phyloP scores from a whole-genome alignment of 2,888 invertebrate genomes.

The Rotaria magnacalcarata region DNA sequence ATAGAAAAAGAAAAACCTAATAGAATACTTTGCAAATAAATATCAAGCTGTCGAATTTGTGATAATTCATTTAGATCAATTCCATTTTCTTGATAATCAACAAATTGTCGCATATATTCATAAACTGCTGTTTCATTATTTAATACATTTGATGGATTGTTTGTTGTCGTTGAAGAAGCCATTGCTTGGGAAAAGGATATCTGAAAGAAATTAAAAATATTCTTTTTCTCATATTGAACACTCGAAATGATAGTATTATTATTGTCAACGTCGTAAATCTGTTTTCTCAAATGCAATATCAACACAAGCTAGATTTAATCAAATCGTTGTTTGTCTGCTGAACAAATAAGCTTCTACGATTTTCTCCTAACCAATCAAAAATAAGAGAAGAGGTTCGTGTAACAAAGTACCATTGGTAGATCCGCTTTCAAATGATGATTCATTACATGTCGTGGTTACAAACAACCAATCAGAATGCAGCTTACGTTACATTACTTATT shows the following conservation, averaged over 20 bases:
- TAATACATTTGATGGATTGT: not conserved
- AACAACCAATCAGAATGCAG: too few relatives aligned
- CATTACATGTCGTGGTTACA: too few relatives aligned
- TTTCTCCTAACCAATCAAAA: not conserved
- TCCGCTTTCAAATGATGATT: too few relatives aligned
- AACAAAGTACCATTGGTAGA: too few relatives aligned
- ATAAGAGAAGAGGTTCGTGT: not conserved
- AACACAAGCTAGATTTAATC: too few relatives aligned
- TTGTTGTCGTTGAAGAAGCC: not conserved
- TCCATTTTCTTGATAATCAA: conserved; percentile 35
- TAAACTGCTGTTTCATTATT: conserved; percentile 3
- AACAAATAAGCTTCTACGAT: not conserved
- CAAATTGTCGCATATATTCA: conserved; percentile 28
- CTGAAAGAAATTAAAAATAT: not conserved
- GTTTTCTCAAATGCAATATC: not conserved
- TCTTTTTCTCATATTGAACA: not conserved
- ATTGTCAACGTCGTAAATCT: not conserved
- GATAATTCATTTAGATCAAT: conserved; percentile 16
- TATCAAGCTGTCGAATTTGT: not conserved
- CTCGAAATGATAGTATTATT: not conserved
- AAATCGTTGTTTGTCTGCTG: not conserved
- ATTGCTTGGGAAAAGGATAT: not conserved
- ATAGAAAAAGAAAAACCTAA: not conserved
- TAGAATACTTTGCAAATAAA: conserved; percentile 12
- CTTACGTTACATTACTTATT: too few relatives aligned